phyloP scores from a whole-genome alignment of 2,113 vertebrate genomes.

The Corydoras maculifer region DNA sequence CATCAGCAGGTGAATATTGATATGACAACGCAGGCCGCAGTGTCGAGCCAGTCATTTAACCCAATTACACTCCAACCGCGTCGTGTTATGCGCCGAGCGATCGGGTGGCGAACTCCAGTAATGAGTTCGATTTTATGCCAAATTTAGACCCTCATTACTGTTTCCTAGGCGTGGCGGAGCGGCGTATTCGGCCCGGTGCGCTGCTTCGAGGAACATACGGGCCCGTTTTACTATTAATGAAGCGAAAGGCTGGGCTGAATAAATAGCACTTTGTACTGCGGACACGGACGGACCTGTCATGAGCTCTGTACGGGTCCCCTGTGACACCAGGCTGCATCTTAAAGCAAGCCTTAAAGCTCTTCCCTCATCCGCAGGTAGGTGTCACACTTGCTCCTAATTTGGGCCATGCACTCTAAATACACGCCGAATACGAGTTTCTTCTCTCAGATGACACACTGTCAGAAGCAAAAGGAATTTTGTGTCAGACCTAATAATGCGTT shows the following conservation, averaged over 20 bases:
- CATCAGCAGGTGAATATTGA: slow-evolving; percentile 41
- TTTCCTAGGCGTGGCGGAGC: slow-evolving; percentile 66
- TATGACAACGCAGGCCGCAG: slow-evolving; percentile 63
- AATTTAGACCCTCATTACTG: slow-evolving; percentile 89
- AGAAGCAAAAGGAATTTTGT: slow-evolving; percentile 12
- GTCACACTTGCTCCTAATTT: slow-evolving; percentile 94
- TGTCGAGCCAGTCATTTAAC: slow-evolving; percentile 77
- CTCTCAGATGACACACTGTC: slow-evolving; percentile 53
- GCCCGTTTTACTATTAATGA: slow-evolving; percentile 62
- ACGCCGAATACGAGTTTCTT: slow-evolving; percentile 55
- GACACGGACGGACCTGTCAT: slow-evolving; percentile 47
- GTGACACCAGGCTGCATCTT: slow-evolving; percentile 39
- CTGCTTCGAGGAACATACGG: slow-evolving; percentile 52
- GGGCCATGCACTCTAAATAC: slow-evolving; percentile 36
- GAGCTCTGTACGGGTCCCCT: slow-evolving; percentile 32
- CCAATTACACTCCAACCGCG: slow-evolving; percentile 88
- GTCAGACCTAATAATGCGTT: slow-evolving; percentile 1
- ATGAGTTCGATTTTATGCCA: slow-evolving; percentile 99
- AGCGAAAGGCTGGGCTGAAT: slow-evolving; percentile 38
- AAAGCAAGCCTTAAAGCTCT: slow-evolving; percentile 61
- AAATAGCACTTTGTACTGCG: slow-evolving; percentile 59
- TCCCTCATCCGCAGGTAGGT: slow-evolving; percentile 90
- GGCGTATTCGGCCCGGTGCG: background rate
- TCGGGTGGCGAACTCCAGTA: slow-evolving; percentile 91
- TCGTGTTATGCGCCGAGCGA: slow-evolving; percentile 91